A percentile compares a stretch with the other conserved stretches of the same genome.
Evolutionary conservation across 2,113 vertebrate genomes (phyloP).

Genomic region (Chiloscyllium plagiosum): DNA sequence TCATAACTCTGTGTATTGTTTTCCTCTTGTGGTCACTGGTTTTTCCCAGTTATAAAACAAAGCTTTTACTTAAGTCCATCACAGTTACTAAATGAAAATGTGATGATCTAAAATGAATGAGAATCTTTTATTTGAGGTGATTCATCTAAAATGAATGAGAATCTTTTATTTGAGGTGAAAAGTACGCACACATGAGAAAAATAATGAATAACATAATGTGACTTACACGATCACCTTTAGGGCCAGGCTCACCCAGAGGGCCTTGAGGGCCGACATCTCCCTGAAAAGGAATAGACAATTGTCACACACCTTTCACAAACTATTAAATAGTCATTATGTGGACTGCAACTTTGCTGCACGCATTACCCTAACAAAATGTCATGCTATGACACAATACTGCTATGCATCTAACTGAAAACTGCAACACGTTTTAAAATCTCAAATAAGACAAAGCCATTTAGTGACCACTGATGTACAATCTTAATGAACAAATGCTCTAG

Average conservation of each 20-base stretch:
- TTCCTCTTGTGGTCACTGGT: background rate
- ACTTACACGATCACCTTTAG: conserved; percentile 77
- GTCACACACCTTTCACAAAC: background rate
- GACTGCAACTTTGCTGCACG: background rate
- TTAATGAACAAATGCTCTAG: background rate
- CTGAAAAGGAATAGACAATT: conserved; percentile 48
- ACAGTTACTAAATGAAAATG: background rate
- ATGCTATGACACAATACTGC: too few species aligned
- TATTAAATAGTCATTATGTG: background rate
- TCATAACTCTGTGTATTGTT: background rate
- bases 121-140: background rate
- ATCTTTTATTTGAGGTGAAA: background rate
- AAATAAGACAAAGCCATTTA: background rate
- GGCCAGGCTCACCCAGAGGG: conserved; percentile 74
- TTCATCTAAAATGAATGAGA: background rate
- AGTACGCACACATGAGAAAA: background rate
- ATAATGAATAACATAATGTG: background rate
- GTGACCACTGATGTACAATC: background rate
- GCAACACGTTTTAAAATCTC: background rate
- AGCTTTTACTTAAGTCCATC: background rate
- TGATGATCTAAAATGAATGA: background rate
- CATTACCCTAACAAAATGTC: background rate
- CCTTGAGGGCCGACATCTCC: conserved; percentile 86
- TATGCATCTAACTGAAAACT: background rate
- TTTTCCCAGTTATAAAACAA: background rate